These are phyloP conservation scores for Scaptomyza tumidula DNA, from an alignment of 2,888 invertebrate genomes.

Conservation along the genomic window DNA sequence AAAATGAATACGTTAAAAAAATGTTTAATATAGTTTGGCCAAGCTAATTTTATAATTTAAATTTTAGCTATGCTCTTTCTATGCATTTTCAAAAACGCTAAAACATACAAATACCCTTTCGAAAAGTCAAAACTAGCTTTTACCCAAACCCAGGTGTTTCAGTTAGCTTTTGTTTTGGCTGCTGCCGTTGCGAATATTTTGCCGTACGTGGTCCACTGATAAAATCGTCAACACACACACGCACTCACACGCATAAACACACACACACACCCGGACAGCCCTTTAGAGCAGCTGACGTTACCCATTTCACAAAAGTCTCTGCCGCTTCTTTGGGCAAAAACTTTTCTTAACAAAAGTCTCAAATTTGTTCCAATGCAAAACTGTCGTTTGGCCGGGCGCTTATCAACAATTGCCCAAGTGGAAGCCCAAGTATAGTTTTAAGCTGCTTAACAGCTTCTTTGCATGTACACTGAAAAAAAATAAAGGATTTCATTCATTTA, in stretches of 20 bases:
- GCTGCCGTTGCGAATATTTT: conserved; percentile 30
- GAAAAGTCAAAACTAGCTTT: conserved; percentile 3
- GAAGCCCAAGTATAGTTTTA: conserved; percentile 76
- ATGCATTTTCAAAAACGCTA: background rate
- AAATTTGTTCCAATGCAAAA: conserved; percentile 78
- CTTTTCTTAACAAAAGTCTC: conserved; percentile 74
- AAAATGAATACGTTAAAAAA: too few species aligned
- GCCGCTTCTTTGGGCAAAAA: conserved; percentile 48
- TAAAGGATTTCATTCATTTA: too few species aligned
- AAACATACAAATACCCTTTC: background rate
- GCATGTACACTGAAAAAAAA: conserved; percentile 41
- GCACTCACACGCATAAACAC: conserved; percentile 4
- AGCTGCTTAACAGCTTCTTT: conserved; percentile 79
- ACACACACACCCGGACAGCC: conserved; percentile 6
- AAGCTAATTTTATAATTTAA: too few species aligned
- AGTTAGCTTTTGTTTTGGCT: conserved; percentile 52
- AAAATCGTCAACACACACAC: conserved; percentile 43
- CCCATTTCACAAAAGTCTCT: conserved; percentile 34
- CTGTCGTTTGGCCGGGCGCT: conserved; percentile 78
- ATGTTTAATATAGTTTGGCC: too few species aligned
- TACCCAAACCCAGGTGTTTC: conserved; percentile 16
- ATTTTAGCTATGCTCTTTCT: conserved; percentile 1
- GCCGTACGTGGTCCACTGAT: conserved; percentile 68
- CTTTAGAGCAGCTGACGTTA: conserved; percentile 43
- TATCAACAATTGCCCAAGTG: conserved; percentile 77